Base-by-base conservation (phyloP, 2,797 vertebrate species). In the Crocodylus rhombifer region DNA sequence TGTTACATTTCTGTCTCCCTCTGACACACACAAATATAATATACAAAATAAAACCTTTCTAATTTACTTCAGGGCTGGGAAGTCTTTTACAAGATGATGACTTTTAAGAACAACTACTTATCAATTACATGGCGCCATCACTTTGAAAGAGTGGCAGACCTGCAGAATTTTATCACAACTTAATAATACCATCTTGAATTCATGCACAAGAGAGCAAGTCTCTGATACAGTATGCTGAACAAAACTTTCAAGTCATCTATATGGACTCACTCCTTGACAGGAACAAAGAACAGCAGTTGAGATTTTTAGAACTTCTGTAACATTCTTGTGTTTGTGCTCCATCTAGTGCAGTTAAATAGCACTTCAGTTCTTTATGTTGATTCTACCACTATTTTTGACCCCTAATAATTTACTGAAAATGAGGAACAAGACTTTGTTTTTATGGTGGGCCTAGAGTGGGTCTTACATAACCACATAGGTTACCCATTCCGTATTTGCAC, bases 321-420 rank as follows among this genome's bases (percentile, higher is more conserved):
- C 63, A 67, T 80, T 82, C 30, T 57, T 77, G 21, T 83, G 81
- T 63, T 69, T 55, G 73, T n/a, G 77, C 77, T 61, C 77, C 61
- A 26, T 26, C 57, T 64, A 33, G 21, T 15, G 21, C 2, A 6
- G 7, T 10, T 57, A 42, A 0, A 5, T 42, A 51, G 58, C 26
- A 77, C 87, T 90, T 89, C 58, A 93, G 12, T 64, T n/a, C 23
- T 92, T 84, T 64, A 80, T 69, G 74, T 58, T 67, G 26, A 92
- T 87, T 91, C 84, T 79, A 7, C 8, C 3, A 18, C 42, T 51
- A 14, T 65, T 92, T 93, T 92, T 77, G 80, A 79, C 56, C 71
- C 77, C 36, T 13, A 87, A 7, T 69, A 26, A 3, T 7, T 65
- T 77, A 90, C 55, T 83, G 84, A 88, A 51, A 90, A n/a, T 26